phyloP scores from a whole-genome alignment of 2,797 vertebrate genomes.

The Chromobotia macracanthus region DNA sequence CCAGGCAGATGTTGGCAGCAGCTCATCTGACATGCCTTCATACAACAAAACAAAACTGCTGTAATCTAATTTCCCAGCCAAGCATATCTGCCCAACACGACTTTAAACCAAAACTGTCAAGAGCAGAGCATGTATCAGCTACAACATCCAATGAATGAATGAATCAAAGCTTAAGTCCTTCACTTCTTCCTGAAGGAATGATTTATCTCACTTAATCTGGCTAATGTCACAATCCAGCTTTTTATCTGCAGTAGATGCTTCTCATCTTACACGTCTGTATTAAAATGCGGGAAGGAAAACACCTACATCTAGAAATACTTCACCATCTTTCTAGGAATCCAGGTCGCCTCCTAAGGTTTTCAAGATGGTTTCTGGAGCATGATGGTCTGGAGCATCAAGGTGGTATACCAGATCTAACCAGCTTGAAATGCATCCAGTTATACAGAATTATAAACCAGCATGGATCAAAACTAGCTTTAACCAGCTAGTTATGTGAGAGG shows the following conservation, averaged over 20 bases:
- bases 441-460: background rate
- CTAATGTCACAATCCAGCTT: constrained; percentile 51
- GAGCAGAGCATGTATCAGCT: constrained; percentile 66
- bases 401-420: too few species aligned
- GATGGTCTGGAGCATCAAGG: too few species aligned
- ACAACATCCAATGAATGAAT: constrained; percentile 74
- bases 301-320: too few species aligned
- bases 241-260: too few species aligned
- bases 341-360: too few species aligned
- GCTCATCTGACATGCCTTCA: background rate
- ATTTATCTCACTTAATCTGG: constrained; percentile 66
- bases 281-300: too few species aligned
- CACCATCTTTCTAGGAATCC: too few species aligned
- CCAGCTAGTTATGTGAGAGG: too few species aligned
- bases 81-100: constrained; percentile 78
- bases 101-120: constrained; percentile 78
- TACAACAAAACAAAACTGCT: constrained; percentile 50
- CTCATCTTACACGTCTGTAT: too few species aligned
- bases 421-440: background rate
- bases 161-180: constrained; percentile 70
- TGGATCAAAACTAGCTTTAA: background rate
- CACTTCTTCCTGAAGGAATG: constrained; percentile 64
- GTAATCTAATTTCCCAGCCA: constrained; percentile 79
- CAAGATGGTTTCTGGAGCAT: too few species aligned
- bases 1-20: constrained; percentile 12